Conservation (phyloP, 2,888 invertebrate species). For the Protonemura montana region DNA sequence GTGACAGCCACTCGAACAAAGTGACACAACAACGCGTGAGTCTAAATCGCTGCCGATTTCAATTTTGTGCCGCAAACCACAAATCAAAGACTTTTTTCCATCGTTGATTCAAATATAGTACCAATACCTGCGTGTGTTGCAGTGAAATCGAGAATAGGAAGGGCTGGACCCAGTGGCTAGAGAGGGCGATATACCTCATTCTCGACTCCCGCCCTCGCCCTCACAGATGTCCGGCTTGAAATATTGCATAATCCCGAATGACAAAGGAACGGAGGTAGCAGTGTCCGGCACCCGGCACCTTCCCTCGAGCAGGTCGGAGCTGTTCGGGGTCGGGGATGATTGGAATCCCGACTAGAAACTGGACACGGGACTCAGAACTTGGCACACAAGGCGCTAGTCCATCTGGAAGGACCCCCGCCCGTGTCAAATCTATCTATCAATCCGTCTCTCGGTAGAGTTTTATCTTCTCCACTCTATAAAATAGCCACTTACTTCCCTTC, state of each 20-base stretch:
- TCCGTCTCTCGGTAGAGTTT: constrained; percentile 21
- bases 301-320: neutral
- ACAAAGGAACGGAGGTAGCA: constrained; percentile 28
- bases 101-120: no score
- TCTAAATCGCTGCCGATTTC: no score
- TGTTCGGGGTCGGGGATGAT: neutral
- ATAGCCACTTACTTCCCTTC: constrained; percentile 39
- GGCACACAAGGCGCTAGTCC: neutral
- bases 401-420: constrained; percentile 24
- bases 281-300: neutral
- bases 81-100: no score
- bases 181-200: neutral
- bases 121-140: neutral
- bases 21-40: no score
- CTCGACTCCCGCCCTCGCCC: constrained; percentile 15
- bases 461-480: constrained; percentile 40
- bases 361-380: neutral
- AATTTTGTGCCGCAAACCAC: no score
- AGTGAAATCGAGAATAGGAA: neutral
- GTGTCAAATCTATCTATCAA: constrained; percentile 38
- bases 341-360: neutral
- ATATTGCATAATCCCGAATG: constrained; percentile 34
- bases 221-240: constrained; percentile 27
- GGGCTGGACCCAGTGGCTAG: neutral
- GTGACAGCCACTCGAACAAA: no score